phyloP scores from a whole-genome alignment of 2,888 invertebrate genomes.

The Cephus nigrinus region DNA sequence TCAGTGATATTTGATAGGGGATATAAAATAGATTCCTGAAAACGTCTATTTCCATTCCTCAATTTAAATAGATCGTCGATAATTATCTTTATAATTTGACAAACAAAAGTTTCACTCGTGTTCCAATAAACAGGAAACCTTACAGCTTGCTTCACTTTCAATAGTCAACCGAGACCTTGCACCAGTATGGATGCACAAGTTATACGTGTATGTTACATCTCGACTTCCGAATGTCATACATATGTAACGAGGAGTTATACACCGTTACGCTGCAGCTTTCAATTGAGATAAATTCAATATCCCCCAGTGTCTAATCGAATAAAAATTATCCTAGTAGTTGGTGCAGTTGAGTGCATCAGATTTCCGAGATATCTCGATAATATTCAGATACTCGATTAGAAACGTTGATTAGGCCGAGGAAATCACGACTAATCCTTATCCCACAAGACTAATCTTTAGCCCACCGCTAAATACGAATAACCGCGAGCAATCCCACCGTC shows the following conservation, averaged over 20 bases:
- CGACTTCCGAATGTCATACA: background rate
- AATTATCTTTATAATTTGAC: background rate
- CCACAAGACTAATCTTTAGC: background rate
- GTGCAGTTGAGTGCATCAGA: background rate
- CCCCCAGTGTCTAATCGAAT: background rate
- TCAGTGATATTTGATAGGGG: background rate
- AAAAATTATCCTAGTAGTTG: background rate
- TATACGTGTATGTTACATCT: background rate
- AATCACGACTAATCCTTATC: background rate
- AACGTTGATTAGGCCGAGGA: background rate
- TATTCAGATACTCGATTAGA: background rate
- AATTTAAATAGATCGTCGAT: background rate
- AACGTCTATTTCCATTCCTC: background rate
- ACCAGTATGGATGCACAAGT: background rate
- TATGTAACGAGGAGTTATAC: background rate
- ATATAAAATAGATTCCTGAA: background rate
- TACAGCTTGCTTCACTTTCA: background rate
- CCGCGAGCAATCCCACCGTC: background rate
- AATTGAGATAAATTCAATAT: background rate
- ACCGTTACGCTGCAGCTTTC: background rate
- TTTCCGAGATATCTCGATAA: background rate
- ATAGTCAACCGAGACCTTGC: background rate
- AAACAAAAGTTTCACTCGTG: background rate
- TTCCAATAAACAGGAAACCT: background rate
- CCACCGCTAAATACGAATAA: background rate